Conservation (phyloP, 2,888 invertebrate species). For the Siphonodentalium dalli region DNA sequence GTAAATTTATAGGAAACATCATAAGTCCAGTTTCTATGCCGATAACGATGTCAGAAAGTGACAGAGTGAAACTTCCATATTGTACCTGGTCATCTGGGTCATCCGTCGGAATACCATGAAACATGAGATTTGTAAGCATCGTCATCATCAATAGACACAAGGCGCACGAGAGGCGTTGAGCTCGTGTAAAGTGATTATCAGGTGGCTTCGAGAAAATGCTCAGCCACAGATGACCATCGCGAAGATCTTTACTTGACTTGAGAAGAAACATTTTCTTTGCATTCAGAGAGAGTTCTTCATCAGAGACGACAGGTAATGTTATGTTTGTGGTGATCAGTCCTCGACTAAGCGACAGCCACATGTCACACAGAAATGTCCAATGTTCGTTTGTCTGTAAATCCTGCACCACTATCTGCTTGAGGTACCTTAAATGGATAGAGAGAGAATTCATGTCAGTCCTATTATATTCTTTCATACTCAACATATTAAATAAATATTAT, state of each 20-base stretch:
- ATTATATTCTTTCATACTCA: too few relatives aligned
- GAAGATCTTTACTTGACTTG: slow-evolving; percentile 39
- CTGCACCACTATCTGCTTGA: slow-evolving; percentile 44
- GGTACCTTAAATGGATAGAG: slow-evolving; percentile 37
- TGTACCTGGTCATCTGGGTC: slow-evolving; percentile 40
- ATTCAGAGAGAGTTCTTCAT: slow-evolving; percentile 24
- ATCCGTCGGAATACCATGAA: slow-evolving; percentile 48
- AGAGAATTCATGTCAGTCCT: slow-evolving; percentile 3
- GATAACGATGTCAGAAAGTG: slow-evolving; percentile 39
- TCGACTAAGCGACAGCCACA: slow-evolving; percentile 47
- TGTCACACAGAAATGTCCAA: slow-evolving; percentile 49
- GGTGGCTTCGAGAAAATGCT: slow-evolving; percentile 57
- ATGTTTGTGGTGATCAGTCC: slow-evolving; percentile 34
- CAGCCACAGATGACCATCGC: slow-evolving; percentile 58
- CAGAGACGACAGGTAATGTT: slow-evolving; percentile 29
- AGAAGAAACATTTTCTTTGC: slow-evolving; percentile 35
- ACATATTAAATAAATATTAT: too few relatives aligned
- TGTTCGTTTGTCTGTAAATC: slow-evolving; percentile 40
- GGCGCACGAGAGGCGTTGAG: slow-evolving; percentile 56
- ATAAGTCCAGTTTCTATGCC: slow-evolving; percentile 47
- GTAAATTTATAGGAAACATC: slow-evolving; percentile 45
- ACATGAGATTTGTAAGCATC: slow-evolving; percentile 60
- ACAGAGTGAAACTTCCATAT: slow-evolving; percentile 28
- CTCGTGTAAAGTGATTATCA: slow-evolving; percentile 51
- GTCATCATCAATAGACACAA: slow-evolving; percentile 49